Conservation (phyloP, 2,888 invertebrate species). For the Heteromyza rotundicornis region DNA sequence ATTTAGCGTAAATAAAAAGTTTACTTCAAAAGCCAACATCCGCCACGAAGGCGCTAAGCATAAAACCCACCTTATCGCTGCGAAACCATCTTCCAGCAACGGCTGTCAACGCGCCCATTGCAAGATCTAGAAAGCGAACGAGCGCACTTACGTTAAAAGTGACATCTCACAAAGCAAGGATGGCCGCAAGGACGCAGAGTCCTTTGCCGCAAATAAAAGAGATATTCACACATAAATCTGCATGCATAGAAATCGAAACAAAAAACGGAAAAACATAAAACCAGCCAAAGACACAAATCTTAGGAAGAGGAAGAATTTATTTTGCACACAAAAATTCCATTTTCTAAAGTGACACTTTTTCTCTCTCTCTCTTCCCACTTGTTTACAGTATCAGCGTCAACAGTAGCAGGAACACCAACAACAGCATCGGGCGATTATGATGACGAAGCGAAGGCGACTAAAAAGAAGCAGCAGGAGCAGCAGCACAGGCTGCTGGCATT, state of each 20-base stretch:
- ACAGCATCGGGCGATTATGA: conserved; percentile 21
- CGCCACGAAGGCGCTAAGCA: conserved; percentile 12
- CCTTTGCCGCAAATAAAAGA: not conserved
- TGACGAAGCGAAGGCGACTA: conserved; percentile 23
- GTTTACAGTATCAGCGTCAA: conserved; percentile 19
- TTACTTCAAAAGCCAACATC: conserved; percentile 17
- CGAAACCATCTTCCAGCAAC: conserved; percentile 51
- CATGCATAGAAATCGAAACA: conserved; percentile 30
- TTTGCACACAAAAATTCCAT: conserved; percentile 17
- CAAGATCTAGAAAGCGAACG: not conserved
- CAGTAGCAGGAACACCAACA: conserved; percentile 29
- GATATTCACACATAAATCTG: conserved; percentile 36
- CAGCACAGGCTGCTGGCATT: conserved; percentile 41
- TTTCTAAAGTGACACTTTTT: conserved; percentile 5
- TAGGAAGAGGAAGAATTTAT: conserved; percentile 10
- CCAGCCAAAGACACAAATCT: not conserved
- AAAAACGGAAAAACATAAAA: conserved; percentile 1
- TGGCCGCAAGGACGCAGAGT: not conserved
- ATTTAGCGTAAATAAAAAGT: conserved; percentile 54
- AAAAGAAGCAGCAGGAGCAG: too few species aligned
- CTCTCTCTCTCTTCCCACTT: not conserved
- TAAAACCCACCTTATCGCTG: conserved; percentile 49
- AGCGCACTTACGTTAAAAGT: not conserved
- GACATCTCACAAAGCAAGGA: not conserved
- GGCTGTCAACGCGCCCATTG: conserved; percentile 47